A percentile compares a stretch with the other conserved stretches of the same genome.
Evolutionary conservation across 2,113 vertebrate genomes (phyloP).

Genomic region (Romanogobio albipinnatus): DNA sequence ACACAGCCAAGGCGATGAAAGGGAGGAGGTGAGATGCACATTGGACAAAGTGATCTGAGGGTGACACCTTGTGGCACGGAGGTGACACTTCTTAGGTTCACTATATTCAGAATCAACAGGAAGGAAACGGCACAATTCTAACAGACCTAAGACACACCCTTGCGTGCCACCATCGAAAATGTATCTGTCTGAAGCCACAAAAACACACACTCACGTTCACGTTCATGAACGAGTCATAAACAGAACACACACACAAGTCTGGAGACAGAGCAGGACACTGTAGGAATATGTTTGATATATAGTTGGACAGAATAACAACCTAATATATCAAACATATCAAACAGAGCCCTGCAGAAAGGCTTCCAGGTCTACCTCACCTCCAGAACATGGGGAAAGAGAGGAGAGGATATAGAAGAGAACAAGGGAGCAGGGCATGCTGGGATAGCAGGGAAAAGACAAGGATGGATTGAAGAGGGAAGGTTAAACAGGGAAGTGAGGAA

Average conservation of each 20-base stretch:
- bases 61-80: slow-evolving; percentile 55
- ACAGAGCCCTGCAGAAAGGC: slow-evolving; percentile 99
- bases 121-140: not conserved
- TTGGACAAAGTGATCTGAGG: not conserved
- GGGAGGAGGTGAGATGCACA: not conserved
- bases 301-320: slow-evolving; percentile 99
- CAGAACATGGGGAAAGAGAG: slow-evolving; percentile 68
- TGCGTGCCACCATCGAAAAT: slow-evolving; percentile 33
- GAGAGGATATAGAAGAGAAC: slow-evolving; percentile 64
- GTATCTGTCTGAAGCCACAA: slow-evolving; percentile 39
- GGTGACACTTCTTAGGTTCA: slow-evolving; percentile 23
- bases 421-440: slow-evolving; percentile 34
- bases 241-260: slow-evolving; percentile 77
- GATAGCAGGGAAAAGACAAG: slow-evolving; percentile 53
- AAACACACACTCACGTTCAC: not conserved
- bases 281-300: slow-evolving; percentile 99
- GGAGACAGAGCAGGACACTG: slow-evolving; percentile 99
- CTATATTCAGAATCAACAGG: slow-evolving; percentile 39
- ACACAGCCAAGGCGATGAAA: not conserved
- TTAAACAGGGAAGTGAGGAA: slow-evolving; percentile 36
- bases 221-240: slow-evolving; percentile 51
- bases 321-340: slow-evolving; percentile 99
- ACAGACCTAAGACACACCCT: slow-evolving; percentile 27
- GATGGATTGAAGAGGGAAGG: slow-evolving; percentile 42
- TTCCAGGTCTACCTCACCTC: slow-evolving; percentile 90